Evolutionary conservation across 2,113 vertebrate genomes (phyloP), one percentile per base, ranked within the genome.

Genomic region (Tenebrosternarchus preto): DNA sequence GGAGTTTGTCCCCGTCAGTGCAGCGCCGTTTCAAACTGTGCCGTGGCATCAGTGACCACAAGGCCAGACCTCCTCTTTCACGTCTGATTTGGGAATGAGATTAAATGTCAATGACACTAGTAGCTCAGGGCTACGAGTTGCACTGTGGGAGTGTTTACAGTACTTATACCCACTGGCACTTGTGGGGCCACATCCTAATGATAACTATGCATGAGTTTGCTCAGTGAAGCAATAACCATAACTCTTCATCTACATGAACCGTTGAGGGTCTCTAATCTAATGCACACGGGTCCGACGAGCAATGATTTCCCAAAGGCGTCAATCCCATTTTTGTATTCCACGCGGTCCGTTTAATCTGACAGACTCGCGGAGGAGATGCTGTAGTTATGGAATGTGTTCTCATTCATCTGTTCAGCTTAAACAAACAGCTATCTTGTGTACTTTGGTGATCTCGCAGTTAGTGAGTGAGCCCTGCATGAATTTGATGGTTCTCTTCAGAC

Each of bases 161-260:
- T 39, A 20, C 64, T 39, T 68, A 39, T 8, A 22, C 64, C 20
- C 20, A 2, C 31, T 11, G 64, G 1, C 64, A 39, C 33, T 66
- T 36, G 6, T 68, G 64, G n/a, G 64, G 22, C 36, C 64, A 8
- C 31, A 39, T 39, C 33, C 31, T 11, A 22, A 12, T 61, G 59
- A 72, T 79, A 39, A 70, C 20, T 64, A 80, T 80, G 60, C 50
- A 5, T 74, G 60, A 59, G 78, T 29, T 73, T 61, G 25, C 56
- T 19, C 24, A 67, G 55, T 55, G 17, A 46, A 73, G 19, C 43
- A 73, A 59, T 67, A 68, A 64, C 24, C 50, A 46, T 31, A 56
- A 68, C 61, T 5, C 19, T 55, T 68, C 71, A 67, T 80, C 15
- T 73, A 63, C 33, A 39, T 66, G 31, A 22, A 39, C 71, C 16